Percentiles rank a stretch among this genome's conserved stretches.
Conservation (phyloP, 2,888 invertebrate genomes). For the Plemyria rubiginata region DNA sequence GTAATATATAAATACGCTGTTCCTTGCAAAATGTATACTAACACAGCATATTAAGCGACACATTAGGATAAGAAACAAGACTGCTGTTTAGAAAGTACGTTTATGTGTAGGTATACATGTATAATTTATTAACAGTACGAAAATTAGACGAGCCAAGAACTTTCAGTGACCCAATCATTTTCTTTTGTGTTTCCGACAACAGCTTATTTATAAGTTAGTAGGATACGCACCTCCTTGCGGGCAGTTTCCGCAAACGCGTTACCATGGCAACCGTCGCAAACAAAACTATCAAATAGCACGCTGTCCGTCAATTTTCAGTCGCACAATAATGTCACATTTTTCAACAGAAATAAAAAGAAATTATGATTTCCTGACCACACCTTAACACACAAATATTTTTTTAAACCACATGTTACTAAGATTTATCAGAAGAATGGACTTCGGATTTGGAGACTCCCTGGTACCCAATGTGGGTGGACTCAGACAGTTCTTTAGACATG, state of each 20-base stretch:
- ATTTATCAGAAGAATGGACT: slow-evolving; percentile 69
- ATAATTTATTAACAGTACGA: not conserved
- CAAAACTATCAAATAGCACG: slow-evolving; percentile 70
- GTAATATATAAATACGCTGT: not conserved
- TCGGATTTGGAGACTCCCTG: slow-evolving; percentile 73
- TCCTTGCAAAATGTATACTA: not conserved
- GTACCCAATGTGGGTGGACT: slow-evolving; percentile 72
- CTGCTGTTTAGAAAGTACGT: too few relatives aligned
- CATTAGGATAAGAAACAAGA: too few relatives aligned
- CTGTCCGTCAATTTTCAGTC: slow-evolving; percentile 53
- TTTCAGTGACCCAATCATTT: slow-evolving; percentile 44
- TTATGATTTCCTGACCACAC: slow-evolving; percentile 68
- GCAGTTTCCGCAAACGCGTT: slow-evolving; percentile 69
- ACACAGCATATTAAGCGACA: too few relatives aligned
- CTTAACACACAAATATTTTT: slow-evolving; percentile 22
- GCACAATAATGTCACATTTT: slow-evolving; percentile 64
- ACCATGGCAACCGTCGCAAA: slow-evolving; percentile 66
- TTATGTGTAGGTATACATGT: too few relatives aligned
- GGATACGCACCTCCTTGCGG: slow-evolving; percentile 49
- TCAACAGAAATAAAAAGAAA: slow-evolving; percentile 51
- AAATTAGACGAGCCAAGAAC: slow-evolving; percentile 53
- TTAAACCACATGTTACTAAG: slow-evolving; percentile 56
- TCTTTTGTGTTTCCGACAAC: slow-evolving; percentile 26
- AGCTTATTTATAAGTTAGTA: slow-evolving; percentile 24
- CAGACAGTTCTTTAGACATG: slow-evolving; percentile 66